Conservation (phyloP, 2,113 vertebrate genomes). For the Myotis brandtii region DNA sequence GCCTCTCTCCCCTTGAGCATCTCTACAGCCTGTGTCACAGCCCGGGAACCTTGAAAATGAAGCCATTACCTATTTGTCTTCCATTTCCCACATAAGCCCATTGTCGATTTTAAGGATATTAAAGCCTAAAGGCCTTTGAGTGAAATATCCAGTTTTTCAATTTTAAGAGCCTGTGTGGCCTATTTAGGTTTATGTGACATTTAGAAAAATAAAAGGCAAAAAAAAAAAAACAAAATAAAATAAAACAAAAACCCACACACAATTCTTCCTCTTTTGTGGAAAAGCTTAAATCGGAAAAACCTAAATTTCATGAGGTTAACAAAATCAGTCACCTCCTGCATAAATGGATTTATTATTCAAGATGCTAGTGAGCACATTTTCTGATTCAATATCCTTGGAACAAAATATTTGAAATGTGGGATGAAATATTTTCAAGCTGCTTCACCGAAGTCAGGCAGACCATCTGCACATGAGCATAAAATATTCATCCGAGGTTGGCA, state of each 20-base stretch:
- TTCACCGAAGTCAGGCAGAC: constrained; percentile 21
- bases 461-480: constrained; percentile 26
- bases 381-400: constrained; percentile 59
- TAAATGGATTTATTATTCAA: constrained; percentile 50
- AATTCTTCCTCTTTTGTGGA: constrained; percentile 13
- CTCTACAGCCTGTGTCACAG: background rate
- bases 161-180: background rate
- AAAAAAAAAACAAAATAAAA: background rate
- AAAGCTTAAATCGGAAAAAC: constrained; percentile 33
- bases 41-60: background rate
- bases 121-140: background rate
- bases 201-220: constrained; percentile 41
- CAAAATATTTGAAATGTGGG: constrained; percentile 61
- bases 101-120: background rate
- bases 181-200: background rate
- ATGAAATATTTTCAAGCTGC: constrained; percentile 42
- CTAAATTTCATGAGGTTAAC: constrained; percentile 42
- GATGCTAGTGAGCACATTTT: constrained; percentile 15
- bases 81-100: background rate
- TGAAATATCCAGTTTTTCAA: constrained; percentile 1
- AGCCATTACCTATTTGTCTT: background rate
- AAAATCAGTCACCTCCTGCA: constrained; percentile 42
- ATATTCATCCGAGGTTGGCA: background rate
- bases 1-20: constrained; percentile 2
- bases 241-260: background rate